phyloP scores from a whole-genome alignment of 2,113 vertebrate genomes.

The Cairina moschata region DNA sequence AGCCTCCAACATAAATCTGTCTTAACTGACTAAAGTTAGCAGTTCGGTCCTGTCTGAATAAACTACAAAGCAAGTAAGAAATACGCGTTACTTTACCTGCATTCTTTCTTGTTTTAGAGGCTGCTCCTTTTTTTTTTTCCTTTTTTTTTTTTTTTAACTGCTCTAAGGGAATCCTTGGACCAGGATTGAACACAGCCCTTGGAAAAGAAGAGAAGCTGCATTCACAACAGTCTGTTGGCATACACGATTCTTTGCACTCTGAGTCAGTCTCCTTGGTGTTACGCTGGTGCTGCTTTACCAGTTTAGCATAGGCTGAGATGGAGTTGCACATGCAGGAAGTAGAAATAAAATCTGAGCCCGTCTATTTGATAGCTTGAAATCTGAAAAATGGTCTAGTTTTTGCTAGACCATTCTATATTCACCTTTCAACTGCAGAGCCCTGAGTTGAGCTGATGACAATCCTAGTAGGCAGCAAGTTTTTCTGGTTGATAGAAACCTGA shows the following conservation, averaged over 20 bases:
- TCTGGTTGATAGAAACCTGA: constrained; percentile 45
- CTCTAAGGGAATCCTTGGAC: neutral
- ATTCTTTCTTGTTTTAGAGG: neutral
- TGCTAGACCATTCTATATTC: neutral
- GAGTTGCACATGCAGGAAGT: neutral
- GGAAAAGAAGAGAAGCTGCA: neutral
- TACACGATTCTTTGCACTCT: neutral
- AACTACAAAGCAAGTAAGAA: neutral
- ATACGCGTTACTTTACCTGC: neutral
- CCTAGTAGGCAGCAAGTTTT: constrained; percentile 13
- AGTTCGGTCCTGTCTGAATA: neutral
- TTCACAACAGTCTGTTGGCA: neutral
- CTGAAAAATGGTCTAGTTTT: neutral
- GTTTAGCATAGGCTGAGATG: neutral
- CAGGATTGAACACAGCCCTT: neutral
- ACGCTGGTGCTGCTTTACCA: neutral
- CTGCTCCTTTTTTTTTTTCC: neutral
- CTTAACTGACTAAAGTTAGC: neutral
- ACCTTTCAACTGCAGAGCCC: neutral
- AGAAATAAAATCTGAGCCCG: neutral
- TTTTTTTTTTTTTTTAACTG: neutral
- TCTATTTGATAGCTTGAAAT: neutral
- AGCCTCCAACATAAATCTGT: neutral
- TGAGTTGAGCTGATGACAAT: neutral
- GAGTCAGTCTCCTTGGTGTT: neutral